Evolutionary conservation across 1,140 invertebrate species (phyloP), one percentile per base, ranked within the genome.

Genomic region (Aphelinus certus): DNA sequence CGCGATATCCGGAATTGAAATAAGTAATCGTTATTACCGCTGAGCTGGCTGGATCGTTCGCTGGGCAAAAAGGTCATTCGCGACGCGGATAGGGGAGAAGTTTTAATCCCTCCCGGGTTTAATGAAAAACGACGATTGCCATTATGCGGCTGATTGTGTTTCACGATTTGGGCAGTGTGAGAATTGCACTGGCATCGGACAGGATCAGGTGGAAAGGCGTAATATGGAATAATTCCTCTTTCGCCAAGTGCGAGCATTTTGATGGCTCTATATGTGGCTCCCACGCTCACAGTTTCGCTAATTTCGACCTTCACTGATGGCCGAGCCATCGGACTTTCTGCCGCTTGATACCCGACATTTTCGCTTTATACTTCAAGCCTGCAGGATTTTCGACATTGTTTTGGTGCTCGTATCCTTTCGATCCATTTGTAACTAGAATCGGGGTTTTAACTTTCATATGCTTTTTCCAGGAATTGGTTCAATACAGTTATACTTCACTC

Each of bases 81-180:
- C 10, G 61, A 60, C n/a, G 58, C n/a, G 61, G 7, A 10, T 10
- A 1, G 47, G 42, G 61, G 68, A 75, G 75, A 77, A 77, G 57
- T 77, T 77, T 77, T 71, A 78, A 74, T 68, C 65, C 73, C 42
- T 45, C 43, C 9, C 55, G 48, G 60, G 9, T 55, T 58, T 67
- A 73, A 67, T 53, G 67, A 60, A 61, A 73, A 68, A 68, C 48
- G n/a, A 45, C 57, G 53, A 61, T 61, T 48, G 45, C 73, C 58
- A 74, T 74, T 74, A 63, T 74, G 66, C 61, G 65, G 65, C 73
- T 68, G 73, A 74, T 74, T 74, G 73, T 74, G 73, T 74, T 74
- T 63, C 57, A 68, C 62, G 57, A 63, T 46, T 66, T 10, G 43
- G 63, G 43, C 42, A 49, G 47, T 7, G 53, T n/a, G 57, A 64